Base-by-base conservation (phyloP, 2,888 invertebrate species). In the Cybosia mesomella region DNA sequence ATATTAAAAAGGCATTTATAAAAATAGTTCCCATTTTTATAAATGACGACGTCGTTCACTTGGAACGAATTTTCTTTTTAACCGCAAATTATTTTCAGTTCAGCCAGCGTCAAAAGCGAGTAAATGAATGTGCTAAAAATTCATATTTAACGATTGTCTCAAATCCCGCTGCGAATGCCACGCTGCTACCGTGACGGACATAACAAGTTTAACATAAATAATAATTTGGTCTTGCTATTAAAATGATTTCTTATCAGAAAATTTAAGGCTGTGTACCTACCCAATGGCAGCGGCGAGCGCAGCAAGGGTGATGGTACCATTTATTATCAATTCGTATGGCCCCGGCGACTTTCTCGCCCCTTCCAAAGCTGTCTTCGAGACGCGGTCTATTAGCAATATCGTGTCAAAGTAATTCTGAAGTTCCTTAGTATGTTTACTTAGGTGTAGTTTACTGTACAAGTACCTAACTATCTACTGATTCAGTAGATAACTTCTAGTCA, bases 81-180 rank as follows among this genome's bases (percentile, higher is more conserved):
- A 43, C 63, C 55, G 49, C 66, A 59, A 34, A n/a, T 66, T 73
- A 57, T 71, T 66, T 64, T 49, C 49, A 64, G 59, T 61, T 53
- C 53, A 67, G 32, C 57, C 32, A 54, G 65, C 63, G 58, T 54
- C 58, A 68, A 63, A 58, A 70, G 71, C 64, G 64, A 72, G 71
- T 75, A 75, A 81, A 80, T 73, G 63, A 79, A 80, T 76, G 66
- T 68, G 74, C 75, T 82, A 80, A 84, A 85, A 87, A 87, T 75
- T 83, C 76, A 43, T 76, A 78, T 82, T 86, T 85, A 82, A 82
- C 75, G 82, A 83, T 78, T 81, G 80, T 79, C 73, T 65, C 71
- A 75, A 71, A 74, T 75, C 70, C 81, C 67, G 57, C 75, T 73
- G 70, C 36, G 72, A 77, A 79, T 77, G 74, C 63, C 72, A 74